Base-by-base conservation (phyloP, 2,113 vertebrate genomes). In the Centropristis striata region DNA sequence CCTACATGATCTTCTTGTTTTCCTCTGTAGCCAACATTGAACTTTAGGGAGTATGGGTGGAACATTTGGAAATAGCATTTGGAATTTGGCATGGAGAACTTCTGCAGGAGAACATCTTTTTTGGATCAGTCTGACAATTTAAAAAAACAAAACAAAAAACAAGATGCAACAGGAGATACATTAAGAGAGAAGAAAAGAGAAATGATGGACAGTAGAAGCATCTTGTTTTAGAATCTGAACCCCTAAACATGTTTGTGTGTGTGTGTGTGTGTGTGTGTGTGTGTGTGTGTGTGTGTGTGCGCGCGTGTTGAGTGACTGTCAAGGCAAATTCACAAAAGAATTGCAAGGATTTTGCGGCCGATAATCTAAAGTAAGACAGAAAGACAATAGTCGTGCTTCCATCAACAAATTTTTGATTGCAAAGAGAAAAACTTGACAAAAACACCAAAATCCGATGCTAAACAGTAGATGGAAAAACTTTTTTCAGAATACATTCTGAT, bases 61-160 rank as follows among this genome's bases (percentile, higher is more conserved):
- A 75, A 76, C 86, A 37, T 64, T 28, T 82, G 66, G 78, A 81
- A 66, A 81, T 21, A 2, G 9, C 27, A 54, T 80, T 83, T 85
- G 81, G 81, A 79, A 59, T 71, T 73, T 10, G 68, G 58, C 63
- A 6, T 4, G 5, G 50, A 69, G 68, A 67, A 72, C 67, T 61
- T 71, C 44, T 36, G 59, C 69, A 66, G 82, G 32, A 57, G 23
- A 28, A 5, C 4, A 14, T 58, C 41, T 36, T 20, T 32, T 63
- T 49, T 23, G 88, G 86, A 88, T 90, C 86, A 70, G 60, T 86
- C 93, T 93, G 82, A 84, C 41, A n/a, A 21, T 74, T 42, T 2
- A 1, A 32, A 86, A 32, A 32, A 32, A 32, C 6, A 32, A 32
- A 32, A 42, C 21, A 80, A 18, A 72, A 76, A 75, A 54, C 36